A percentile compares a stretch with the other conserved stretches of the same genome.
phyloP scores from a whole-genome alignment of 2,888 invertebrate species.

The Neria commutata region DNA sequence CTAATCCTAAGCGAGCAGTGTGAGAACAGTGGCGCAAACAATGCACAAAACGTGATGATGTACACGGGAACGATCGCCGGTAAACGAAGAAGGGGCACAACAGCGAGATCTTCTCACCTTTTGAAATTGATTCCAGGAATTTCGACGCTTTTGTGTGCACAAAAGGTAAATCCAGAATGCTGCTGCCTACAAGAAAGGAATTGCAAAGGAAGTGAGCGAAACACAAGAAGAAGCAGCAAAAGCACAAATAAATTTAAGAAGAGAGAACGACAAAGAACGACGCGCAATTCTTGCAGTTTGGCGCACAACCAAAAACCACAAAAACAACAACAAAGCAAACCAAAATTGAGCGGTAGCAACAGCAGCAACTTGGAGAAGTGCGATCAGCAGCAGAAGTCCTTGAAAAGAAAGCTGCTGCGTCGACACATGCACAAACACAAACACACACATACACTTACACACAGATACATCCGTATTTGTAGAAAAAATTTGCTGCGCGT shows the following conservation, averaged over 20 bases:
- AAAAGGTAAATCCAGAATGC: not conserved
- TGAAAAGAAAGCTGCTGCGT: slow-evolving; percentile 14
- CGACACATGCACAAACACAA: slow-evolving; percentile 13
- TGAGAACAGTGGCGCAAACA: no score
- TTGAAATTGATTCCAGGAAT: slow-evolving; percentile 25
- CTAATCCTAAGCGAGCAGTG: no score
- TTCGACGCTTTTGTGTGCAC: not conserved
- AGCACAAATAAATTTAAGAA: not conserved
- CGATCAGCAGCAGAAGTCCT: slow-evolving; percentile 12
- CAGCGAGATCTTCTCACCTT: slow-evolving; percentile 28
- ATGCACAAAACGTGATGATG: no score
- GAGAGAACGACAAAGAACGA: no score
- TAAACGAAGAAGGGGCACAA: no score
- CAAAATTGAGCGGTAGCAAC: not conserved
- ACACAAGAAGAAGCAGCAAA: not conserved
- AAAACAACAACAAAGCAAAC: not conserved
- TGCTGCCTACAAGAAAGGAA: not conserved
- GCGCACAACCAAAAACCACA: slow-evolving; percentile 1
- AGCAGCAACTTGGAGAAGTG: not conserved
- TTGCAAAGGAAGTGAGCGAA: not conserved
- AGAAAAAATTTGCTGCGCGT: not conserved
- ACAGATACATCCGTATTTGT: slow-evolving; percentile 14
- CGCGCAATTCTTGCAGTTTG: no score
- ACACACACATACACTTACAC: slow-evolving; percentile 41
- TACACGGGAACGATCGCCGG: no score